Evolutionary conservation across 2,113 vertebrate genomes (phyloP), one percentile per base, ranked within the genome.

Genomic region (Phrynosoma platyrhinos): DNA sequence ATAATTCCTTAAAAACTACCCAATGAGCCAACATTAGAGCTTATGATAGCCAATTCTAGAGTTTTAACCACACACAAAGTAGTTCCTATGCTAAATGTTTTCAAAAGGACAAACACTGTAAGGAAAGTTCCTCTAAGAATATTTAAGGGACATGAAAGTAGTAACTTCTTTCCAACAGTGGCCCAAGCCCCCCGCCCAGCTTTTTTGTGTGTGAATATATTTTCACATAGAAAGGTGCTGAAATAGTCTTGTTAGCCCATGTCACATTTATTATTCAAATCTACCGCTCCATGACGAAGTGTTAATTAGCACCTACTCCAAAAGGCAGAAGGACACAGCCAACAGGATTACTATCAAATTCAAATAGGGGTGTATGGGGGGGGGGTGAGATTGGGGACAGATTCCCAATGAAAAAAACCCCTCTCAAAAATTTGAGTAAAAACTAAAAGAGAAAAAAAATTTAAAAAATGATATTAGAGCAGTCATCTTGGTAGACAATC

Each of bases 171-270:
- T 69, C 42, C 42, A 21, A 66, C 30, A 55, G n/a, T 88, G 87
- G 81, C 74, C 74, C 87, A 88, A 78, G 87, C 66, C 23, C 40
- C 71, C 47, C 53, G 9, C 27, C 27, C 66, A 14, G 23, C 23
- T 20, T 10, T 52, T 66, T 79, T 42, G 58, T 78, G 87, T 64
- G 74, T 69, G 79, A 83, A 90, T 85, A 77, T 82, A 78, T 86
- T 90, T 90, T 86, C 87, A 78, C 79, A 58, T 90, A 53, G 78
- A 68, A 90, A 86, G 79, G 72, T 82, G 79, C 47, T 69, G 58
- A 86, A 86, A 90, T 86, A 32, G 66, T 82, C 87, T 55, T 88
- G 84, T 52, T 86, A 78, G 80, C 6, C 20, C 53, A 72, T 85
- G 82, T 82, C 90, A 32, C 21, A 74, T 25, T 83, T 83, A 74